Percentiles rank a stretch among this genome's conserved stretches.
These are phyloP conservation scores for Agrotis clavis DNA, from an alignment of 2,888 invertebrate species.

Conservation along the genomic window DNA sequence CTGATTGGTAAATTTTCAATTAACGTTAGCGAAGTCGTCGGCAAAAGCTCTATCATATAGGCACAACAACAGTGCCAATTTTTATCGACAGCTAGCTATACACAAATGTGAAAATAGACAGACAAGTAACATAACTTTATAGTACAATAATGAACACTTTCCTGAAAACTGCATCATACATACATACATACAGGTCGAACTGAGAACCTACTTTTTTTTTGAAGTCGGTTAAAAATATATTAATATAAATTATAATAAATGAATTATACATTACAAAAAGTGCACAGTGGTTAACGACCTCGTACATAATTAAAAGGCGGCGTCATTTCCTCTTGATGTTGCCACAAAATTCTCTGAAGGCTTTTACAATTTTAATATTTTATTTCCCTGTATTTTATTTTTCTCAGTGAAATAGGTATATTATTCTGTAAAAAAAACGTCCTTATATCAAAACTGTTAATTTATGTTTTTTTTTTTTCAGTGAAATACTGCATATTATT, in stretches of 20 bases:
- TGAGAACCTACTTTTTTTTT: too few species aligned
- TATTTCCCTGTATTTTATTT: conserved; percentile 1
- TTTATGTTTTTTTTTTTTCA: neutral
- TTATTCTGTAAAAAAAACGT: neutral
- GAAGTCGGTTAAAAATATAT: too few species aligned
- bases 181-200: too few species aligned
- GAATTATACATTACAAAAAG: neutral
- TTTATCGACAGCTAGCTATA: neutral
- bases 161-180: too few species aligned
- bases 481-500: neutral
- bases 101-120: neutral
- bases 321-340: conserved; percentile 7
- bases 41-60: too few species aligned
- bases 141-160: too few species aligned
- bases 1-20: too few species aligned
- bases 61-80: neutral
- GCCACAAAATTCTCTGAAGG: neutral
- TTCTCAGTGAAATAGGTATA: neutral
- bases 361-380: conserved; percentile 22
- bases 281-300: conserved; percentile 19
- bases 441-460: neutral
- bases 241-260: neutral
- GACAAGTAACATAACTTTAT: conserved; percentile 1
- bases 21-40: too few species aligned
- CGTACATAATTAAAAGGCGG: conserved; percentile 23